Evolutionary conservation across 2,113 vertebrate genomes (phyloP).

Genomic region (Nothocercus nigrocapillus): DNA sequence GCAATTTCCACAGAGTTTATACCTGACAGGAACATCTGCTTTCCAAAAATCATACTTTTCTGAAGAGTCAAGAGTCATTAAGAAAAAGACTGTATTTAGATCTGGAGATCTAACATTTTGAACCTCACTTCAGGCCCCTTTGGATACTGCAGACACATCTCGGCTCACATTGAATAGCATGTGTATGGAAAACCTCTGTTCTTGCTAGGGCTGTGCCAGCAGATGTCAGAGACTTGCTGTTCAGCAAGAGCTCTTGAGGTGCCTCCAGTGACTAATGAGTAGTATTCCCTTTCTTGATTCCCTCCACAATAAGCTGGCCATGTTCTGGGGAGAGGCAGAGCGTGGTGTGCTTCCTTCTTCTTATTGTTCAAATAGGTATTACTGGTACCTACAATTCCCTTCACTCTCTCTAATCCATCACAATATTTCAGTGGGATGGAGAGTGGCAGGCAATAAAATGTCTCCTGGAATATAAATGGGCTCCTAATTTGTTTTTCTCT

Average conservation of each 20-base stretch:
- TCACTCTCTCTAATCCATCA: slow-evolving; percentile 35
- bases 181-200: neutral
- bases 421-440: slow-evolving; percentile 41
- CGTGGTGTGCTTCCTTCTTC: neutral
- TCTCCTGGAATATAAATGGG: slow-evolving; percentile 62
- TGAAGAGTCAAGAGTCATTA: neutral
- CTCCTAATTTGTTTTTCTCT: slow-evolving; percentile 66
- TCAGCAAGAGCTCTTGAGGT: neutral
- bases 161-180: neutral
- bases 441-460: slow-evolving; percentile 65
- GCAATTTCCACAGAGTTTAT: neutral
- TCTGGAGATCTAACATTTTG: neutral
- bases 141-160: neutral
- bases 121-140: neutral
- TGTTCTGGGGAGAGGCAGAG: neutral
- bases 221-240: neutral
- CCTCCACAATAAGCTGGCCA: neutral
- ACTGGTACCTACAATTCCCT: slow-evolving; percentile 22
- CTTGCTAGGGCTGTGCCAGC: neutral
- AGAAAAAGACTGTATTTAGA: neutral
- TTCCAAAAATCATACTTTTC: neutral
- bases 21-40: neutral
- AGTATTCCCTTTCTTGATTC: neutral
- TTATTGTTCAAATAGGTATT: neutral
- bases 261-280: neutral